Conservation (phyloP, 2,113 vertebrate species). For the Boleophthalmus pectinirostris region DNA sequence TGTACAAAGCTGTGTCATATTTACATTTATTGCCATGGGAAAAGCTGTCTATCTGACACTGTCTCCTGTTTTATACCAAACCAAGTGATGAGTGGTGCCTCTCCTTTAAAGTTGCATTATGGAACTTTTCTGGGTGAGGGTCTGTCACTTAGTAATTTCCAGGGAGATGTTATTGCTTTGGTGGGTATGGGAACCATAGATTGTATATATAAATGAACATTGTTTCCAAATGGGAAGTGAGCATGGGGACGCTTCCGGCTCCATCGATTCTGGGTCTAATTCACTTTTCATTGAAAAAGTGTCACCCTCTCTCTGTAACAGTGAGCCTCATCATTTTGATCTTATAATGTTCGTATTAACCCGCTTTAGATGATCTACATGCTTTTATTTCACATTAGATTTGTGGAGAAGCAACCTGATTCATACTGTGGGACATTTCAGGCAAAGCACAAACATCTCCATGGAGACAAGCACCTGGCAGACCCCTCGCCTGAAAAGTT, state of each 20-base stretch:
- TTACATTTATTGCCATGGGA: conserved; percentile 63
- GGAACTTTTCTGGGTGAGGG: background rate
- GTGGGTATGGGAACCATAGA: background rate
- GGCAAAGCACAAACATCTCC: no score
- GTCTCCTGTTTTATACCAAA: conserved; percentile 30
- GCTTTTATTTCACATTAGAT: no score
- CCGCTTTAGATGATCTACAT: no score
- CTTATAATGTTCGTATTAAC: no score
- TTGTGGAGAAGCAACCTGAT: no score
- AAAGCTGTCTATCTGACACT: conserved; percentile 39
- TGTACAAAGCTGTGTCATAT: conserved; percentile 54
- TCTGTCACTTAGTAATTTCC: background rate
- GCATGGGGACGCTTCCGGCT: no score
- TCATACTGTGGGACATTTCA: background rate
- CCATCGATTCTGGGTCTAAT: no score
- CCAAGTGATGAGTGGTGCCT: conserved; percentile 20
- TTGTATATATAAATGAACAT: no score
- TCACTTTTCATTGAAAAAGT: no score
- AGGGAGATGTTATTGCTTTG: background rate
- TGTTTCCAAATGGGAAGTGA: no score
- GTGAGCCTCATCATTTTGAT: no score
- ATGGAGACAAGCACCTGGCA: background rate
- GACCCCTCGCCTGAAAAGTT: background rate
- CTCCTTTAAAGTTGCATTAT: background rate
- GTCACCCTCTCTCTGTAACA: no score